These are phyloP conservation scores for Mizuhopecten yessoensis DNA, from an alignment of 1,140 invertebrate genomes.

Conservation along the genomic window DNA sequence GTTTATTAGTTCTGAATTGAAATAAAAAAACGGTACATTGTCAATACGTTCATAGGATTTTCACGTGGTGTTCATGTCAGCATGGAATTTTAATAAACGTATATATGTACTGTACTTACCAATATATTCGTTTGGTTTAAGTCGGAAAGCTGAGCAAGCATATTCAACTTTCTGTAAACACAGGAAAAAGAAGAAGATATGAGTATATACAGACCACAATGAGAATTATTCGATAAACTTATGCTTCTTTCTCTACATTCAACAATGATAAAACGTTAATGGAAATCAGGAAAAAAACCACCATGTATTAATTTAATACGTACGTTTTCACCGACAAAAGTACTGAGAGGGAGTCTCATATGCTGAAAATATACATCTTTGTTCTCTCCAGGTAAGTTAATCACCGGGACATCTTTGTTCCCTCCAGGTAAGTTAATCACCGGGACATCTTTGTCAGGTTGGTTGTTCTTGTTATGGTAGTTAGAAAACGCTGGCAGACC, in stretches of 20 bases:
- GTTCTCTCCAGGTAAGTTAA: not conserved
- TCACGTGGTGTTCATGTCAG: no score
- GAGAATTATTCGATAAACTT: no score
- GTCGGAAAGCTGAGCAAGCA: not conserved
- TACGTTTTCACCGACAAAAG: not conserved
- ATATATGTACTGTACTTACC: not conserved
- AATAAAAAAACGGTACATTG: no score
- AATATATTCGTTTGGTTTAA: not conserved
- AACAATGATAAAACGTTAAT: no score
- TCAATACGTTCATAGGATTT: no score
- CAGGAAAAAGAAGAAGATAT: not conserved
- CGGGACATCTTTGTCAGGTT: not conserved
- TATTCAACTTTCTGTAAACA: conserved; percentile 16
- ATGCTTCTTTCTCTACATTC: no score
- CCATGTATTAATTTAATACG: not conserved
- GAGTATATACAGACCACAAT: no score
- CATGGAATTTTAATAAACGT: not conserved
- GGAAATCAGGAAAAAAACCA: no score
- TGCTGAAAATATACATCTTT: not conserved
- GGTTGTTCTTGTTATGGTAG: not conserved
- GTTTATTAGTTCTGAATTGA: no score
- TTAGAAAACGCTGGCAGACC: not conserved
- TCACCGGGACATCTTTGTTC: not conserved
- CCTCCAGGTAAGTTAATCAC: not conserved
- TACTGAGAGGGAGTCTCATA: not conserved